These are phyloP conservation scores for Streptopelia turtur DNA, from an alignment of 2,797 vertebrate species.

Conservation along the genomic window DNA sequence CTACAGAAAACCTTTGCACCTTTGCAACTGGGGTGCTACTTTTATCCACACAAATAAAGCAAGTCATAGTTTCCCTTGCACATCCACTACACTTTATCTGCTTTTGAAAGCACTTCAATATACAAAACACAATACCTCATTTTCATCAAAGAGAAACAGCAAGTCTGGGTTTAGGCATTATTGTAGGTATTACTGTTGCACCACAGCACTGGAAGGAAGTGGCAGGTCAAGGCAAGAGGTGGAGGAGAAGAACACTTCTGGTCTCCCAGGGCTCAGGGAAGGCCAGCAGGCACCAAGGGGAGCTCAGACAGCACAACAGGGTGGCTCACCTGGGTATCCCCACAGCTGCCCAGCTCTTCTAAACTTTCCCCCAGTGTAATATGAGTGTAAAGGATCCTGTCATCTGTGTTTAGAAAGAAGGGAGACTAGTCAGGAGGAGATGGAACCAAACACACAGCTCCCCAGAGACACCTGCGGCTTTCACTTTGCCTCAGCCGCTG, in stretches of 20 bases:
- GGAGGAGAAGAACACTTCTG: fast-evolving
- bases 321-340: fast-evolving
- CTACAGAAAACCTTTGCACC: not conserved
- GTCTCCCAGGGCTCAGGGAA: fast-evolving
- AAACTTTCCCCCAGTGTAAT: fast-evolving
- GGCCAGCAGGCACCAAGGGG: not conserved
- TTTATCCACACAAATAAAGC: not conserved
- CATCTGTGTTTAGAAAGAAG: not conserved
- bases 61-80: not conserved
- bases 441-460: not conserved
- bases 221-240: not conserved
- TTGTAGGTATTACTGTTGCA: fast-evolving
- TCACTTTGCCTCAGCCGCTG: not conserved
- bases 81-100: fast-evolving
- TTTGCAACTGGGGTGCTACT: not conserved
- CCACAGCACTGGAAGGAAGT: not conserved
- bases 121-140: fast-evolving
- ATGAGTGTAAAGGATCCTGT: not conserved
- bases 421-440: not conserved
- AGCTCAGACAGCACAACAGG: fast-evolving
- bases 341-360: not conserved
- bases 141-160: not conserved
- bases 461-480: not conserved
- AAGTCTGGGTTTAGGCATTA: not conserved
- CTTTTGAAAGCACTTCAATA: fast-evolving